A percentile compares a stretch with the other conserved stretches of the same genome.
phyloP scores from a whole-genome alignment of 2,113 vertebrate species.

The Anolis sagrei region DNA sequence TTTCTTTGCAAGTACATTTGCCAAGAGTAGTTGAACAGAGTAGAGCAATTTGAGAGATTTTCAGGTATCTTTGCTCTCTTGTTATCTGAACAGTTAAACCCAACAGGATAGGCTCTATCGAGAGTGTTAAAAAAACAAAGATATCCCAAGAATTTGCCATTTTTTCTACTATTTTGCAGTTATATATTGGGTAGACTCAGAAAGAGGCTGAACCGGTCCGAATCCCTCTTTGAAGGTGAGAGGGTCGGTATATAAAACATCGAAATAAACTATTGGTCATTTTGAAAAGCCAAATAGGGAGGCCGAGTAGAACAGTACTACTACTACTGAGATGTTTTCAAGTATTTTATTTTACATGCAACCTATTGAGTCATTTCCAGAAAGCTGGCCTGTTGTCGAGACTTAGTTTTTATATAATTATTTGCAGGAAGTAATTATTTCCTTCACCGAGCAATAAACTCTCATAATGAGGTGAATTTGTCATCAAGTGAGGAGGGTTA shows the following conservation, averaged over 20 bases:
- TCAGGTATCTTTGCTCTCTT: background rate
- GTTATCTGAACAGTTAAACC: background rate
- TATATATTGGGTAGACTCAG: background rate
- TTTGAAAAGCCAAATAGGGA: background rate
- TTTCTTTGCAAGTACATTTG: background rate
- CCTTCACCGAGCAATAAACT: conserved; percentile 9
- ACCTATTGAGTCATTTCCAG: conserved; percentile 5
- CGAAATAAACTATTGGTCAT: conserved; percentile 12
- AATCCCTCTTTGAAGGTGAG: too few species aligned
- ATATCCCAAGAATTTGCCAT: background rate
- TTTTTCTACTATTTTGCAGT: background rate
- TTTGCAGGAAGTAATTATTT: conserved; percentile 28
- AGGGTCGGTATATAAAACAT: too few species aligned
- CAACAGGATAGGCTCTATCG: background rate
- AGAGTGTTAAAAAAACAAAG: conserved; percentile 14
- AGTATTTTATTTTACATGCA: background rate
- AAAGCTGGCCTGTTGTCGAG: background rate
- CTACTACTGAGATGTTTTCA: background rate
- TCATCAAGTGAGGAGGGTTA: conserved; percentile 9
- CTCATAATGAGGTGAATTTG: conserved; percentile 9
- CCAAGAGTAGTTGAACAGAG: background rate
- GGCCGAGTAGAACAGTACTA: background rate
- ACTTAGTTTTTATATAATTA: conserved; percentile 22
- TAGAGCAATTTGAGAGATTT: background rate
- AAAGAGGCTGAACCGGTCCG: background rate